A percentile compares a stretch with the other conserved stretches of the same genome.
Conservation (phyloP, 2,113 vertebrate species). For the Loxodonta africana region DNA sequence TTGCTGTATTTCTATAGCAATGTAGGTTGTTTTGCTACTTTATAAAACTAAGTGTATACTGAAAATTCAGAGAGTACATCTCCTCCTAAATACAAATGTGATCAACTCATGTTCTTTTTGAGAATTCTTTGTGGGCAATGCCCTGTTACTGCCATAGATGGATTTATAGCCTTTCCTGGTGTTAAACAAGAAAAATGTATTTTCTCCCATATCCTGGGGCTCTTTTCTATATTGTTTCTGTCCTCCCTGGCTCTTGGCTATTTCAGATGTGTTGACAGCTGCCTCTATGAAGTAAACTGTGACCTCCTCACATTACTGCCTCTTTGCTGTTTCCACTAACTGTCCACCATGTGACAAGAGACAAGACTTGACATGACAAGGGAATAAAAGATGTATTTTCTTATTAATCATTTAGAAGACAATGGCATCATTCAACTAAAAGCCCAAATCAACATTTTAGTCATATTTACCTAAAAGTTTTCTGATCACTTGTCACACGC, state of each 20-base stretch:
- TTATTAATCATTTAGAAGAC: background rate
- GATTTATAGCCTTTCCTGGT: background rate
- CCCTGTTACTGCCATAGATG: background rate
- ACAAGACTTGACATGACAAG: background rate
- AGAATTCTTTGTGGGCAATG: constrained; percentile 8
- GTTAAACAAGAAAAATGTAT: background rate
- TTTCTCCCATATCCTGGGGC: background rate
- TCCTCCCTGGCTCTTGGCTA: background rate
- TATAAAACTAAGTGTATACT: background rate
- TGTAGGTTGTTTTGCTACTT: background rate
- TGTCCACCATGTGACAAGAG: background rate
- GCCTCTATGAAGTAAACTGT: background rate
- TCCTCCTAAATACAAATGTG: constrained; percentile 34
- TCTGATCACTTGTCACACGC: background rate
- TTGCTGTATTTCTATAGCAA: background rate
- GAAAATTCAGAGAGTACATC: constrained; percentile 37
- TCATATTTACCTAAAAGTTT: background rate
- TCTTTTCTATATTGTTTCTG: background rate
- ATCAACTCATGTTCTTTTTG: background rate
- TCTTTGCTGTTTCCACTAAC: background rate
- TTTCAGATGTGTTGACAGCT: background rate
- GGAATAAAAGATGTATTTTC: background rate
- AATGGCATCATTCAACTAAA: constrained; percentile 2
- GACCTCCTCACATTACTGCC: background rate
- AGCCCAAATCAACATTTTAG: background rate